Evolutionary conservation across 2,888 invertebrate species (phyloP).

Genomic region (Melangyna quadrimaculata): DNA sequence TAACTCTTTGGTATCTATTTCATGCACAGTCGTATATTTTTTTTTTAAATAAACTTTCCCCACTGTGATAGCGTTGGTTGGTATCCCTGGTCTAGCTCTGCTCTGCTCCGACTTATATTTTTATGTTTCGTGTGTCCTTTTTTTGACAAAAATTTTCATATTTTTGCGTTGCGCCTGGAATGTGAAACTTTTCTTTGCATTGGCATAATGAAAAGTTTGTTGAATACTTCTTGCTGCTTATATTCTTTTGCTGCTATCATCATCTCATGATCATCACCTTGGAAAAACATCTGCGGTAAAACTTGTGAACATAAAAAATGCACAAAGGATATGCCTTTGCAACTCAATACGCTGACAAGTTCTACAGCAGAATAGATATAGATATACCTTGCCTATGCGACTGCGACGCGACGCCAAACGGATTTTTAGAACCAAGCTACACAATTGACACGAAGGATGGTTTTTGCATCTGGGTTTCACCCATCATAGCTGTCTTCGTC

Average conservation of each 20-base stretch:
- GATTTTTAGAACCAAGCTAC: conserved; percentile 10
- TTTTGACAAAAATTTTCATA: conserved; percentile 40
- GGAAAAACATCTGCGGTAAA: conserved; percentile 63
- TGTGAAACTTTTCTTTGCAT: conserved; percentile 43
- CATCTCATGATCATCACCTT: conserved; percentile 63
- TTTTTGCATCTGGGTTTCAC: conserved; percentile 46
- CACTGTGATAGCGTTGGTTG: neutral
- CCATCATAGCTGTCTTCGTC: neutral
- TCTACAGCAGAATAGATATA: neutral
- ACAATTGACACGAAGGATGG: conserved; percentile 46
- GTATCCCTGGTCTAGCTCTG: neutral
- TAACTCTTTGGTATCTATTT: conserved; percentile 6
- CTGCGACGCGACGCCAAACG: neutral
- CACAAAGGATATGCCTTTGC: conserved; percentile 52
- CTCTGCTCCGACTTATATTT: no score
- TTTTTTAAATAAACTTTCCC: conserved; percentile 53
- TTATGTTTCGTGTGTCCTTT: neutral
- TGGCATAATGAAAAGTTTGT: conserved; percentile 56
- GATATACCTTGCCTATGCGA: neutral
- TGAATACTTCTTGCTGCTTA: conserved; percentile 35
- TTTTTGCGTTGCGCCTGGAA: conserved; percentile 33
- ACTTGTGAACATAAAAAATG: conserved; percentile 57
- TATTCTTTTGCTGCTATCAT: conserved; percentile 27
- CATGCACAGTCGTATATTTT: conserved; percentile 29
- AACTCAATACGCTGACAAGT: conserved; percentile 31